phyloP scores from a whole-genome alignment of 2,888 invertebrate genomes.

The Spodoptera picta region DNA sequence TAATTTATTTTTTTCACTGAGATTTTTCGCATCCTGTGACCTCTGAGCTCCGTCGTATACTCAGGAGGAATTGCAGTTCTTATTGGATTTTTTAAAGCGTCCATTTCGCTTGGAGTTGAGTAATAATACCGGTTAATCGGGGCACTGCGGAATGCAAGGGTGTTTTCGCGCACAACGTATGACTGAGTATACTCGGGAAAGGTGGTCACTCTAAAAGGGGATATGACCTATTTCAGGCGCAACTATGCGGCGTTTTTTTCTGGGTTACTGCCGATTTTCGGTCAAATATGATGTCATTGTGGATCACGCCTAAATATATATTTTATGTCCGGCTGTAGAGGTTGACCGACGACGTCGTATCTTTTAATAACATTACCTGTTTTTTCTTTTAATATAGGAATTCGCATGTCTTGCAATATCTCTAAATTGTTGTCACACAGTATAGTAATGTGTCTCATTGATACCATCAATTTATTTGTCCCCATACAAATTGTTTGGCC shows the following conservation, averaged over 20 bases:
- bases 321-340: conserved; percentile 23
- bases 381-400: too few species aligned
- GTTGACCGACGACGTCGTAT: conserved; percentile 6
- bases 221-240: conserved; percentile 84
- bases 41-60: conserved; percentile 25
- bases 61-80: neutral
- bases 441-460: conserved; percentile 32
- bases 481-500: conserved; percentile 38
- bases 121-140: conserved; percentile 32
- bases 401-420: too few species aligned
- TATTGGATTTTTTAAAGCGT: conserved; percentile 33
- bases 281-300: conserved; percentile 56
- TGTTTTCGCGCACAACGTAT: conserved; percentile 78
- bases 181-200: conserved; percentile 69
- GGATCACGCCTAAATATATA: conserved; percentile 42
- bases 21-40: conserved; percentile 52
- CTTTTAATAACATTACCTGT: neutral
- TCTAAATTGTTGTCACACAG: neutral
- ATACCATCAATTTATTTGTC: conserved; percentile 31
- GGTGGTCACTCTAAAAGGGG: conserved; percentile 76
- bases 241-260: conserved; percentile 66
- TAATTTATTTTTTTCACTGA: conserved; percentile 64
- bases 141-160: conserved; percentile 56
- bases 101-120: conserved; percentile 21
- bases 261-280: conserved; percentile 59